phyloP scores from a whole-genome alignment of 2,797 vertebrate species.

The Tadarida brasiliensis region DNA sequence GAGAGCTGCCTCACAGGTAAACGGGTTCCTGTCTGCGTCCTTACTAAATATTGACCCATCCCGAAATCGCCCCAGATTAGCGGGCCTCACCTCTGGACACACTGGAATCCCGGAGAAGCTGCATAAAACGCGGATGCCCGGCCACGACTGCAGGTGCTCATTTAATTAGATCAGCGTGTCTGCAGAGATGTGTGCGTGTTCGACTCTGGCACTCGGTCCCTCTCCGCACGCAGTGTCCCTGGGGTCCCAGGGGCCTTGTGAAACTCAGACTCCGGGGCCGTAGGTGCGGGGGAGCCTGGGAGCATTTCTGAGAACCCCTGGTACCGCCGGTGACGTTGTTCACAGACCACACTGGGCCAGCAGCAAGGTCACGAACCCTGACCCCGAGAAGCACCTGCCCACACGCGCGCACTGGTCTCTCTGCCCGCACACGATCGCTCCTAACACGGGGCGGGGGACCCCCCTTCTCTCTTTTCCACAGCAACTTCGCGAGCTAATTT shows the following conservation, averaged over 20 bases:
- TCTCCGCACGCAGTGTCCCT: neutral
- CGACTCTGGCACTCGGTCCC: neutral
- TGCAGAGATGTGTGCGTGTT: neutral
- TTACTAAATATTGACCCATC: neutral
- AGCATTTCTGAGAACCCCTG: neutral
- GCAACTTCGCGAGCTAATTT: slow-evolving; percentile 28
- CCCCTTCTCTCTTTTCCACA: neutral
- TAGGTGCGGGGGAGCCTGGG: neutral
- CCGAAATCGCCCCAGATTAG: neutral
- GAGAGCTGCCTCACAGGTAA: neutral
- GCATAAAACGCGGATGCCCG: neutral
- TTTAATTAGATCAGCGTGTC: neutral
- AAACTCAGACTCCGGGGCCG: neutral
- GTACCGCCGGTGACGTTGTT: too few relatives aligned
- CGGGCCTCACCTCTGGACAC: neutral
- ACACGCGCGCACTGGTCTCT: neutral
- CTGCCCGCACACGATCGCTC: neutral
- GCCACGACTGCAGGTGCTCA: neutral
- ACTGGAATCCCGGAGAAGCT: neutral
- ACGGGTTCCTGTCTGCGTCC: neutral
- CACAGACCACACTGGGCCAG: too few relatives aligned
- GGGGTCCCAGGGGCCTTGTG: neutral
- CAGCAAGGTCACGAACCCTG: too few relatives aligned
- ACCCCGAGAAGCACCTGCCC: too few relatives aligned
- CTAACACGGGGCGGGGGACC: neutral